Base-by-base conservation (phyloP, 1,140 invertebrate species). In the Penaeus japonicus region DNA sequence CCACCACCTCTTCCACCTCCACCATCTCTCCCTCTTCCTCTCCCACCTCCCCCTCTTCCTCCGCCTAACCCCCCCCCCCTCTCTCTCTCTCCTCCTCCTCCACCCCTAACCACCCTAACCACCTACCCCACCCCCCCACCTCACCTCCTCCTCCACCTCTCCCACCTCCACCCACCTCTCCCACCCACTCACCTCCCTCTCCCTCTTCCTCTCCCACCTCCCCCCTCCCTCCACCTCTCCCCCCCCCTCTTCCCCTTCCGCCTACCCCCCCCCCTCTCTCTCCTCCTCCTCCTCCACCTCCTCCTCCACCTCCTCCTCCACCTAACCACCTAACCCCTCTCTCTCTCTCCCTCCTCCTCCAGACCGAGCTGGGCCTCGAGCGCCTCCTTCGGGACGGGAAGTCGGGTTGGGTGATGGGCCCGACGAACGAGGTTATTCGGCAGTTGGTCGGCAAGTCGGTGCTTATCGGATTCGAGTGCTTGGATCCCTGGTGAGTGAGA, bases 361-460 rank as follows among this genome's bases (percentile, higher is more conserved):
- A 78, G 70, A 87, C 53, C 1, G 70, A 87, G n/a, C 10, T 87
- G 73, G 87, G 78, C 0, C 89, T 54, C 39, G 82, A 62, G 70
- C 70, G 82, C 1, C 57, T 55, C 5, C 53, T 55, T 47, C 75
- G 82, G 24, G 82, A 62, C n/a, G 53, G 82, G 15, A 55, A 84
- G 82, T 47, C 82, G n/a, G 47, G 47, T 4, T 89, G 62, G 85
- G n/a, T 89, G 20, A 89, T 89, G 84, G 84, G n/a, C 7, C 84
- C 87, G 18, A 35, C 32, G 0, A 89, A 89, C 24, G 87, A 89
- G 79, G 89, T 89, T 4, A 27, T 89, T n/a, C 24, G 75, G 17
- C 84, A 89, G 89, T 73, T 30, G 17, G 15, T 89, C 12, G 85
- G 82, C n/a, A 89, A 30, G 47, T 78, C 47, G 12, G 53, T 30